A percentile compares a stretch with the other conserved stretches of the same genome.
phyloP scores from a whole-genome alignment of 2,113 vertebrate species.

The Sander vitreus region DNA sequence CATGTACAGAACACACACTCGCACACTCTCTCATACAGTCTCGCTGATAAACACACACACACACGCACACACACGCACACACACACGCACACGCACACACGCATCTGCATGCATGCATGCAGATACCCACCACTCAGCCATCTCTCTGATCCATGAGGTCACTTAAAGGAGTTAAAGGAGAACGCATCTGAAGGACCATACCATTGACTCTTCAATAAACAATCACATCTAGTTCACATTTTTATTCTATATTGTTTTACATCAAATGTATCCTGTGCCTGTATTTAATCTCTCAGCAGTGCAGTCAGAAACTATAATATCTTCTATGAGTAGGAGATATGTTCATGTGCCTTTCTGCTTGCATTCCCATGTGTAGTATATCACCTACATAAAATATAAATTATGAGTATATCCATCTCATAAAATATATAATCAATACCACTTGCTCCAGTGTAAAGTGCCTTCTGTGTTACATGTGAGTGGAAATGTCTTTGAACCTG shows the following conservation, averaged over 20 bases:
- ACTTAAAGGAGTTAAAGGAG: slow-evolving; percentile 9
- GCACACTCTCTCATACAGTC: not conserved
- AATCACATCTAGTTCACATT: not conserved
- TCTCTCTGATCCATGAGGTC: slow-evolving; percentile 40
- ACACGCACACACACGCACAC: slow-evolving; percentile 5
- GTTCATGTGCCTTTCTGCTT: not conserved
- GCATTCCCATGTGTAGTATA: slow-evolving; percentile 21
- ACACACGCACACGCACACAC: slow-evolving; percentile 1
- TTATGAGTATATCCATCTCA: too few relatives aligned
- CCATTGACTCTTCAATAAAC: not conserved
- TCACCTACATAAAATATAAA: slow-evolving; percentile 16
- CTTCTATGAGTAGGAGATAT: not conserved
- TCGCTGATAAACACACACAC: not conserved
- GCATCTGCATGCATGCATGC: not conserved
- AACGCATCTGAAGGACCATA: not conserved
- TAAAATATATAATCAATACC: slow-evolving; percentile 48
- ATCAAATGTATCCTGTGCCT: not conserved
- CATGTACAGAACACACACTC: slow-evolving; percentile 18
- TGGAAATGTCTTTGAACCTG: slow-evolving; percentile 29
- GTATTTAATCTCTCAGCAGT: not conserved
- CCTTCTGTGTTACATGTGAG: slow-evolving; percentile 40
- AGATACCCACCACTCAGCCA: slow-evolving; percentile 19
- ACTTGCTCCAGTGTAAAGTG: slow-evolving; percentile 26
- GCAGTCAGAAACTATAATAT: not conserved
- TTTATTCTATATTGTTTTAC: not conserved